Base-by-base conservation (phyloP, 2,888 invertebrate genomes). In the Vesta saturnalis region DNA sequence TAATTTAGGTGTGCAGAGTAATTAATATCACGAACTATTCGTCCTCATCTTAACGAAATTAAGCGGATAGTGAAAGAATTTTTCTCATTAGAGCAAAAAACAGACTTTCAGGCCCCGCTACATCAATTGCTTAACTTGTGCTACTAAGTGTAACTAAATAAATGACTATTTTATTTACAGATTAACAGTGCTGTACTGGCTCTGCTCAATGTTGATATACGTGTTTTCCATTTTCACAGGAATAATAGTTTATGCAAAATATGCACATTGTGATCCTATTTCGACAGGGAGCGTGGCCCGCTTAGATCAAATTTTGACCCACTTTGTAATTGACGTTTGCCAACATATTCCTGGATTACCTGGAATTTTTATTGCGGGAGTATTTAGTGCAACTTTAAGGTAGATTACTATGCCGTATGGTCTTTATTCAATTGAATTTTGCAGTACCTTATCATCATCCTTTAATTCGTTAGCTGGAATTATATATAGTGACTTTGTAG, bases 281-380 rank as follows among this genome's bases (percentile, higher is more conserved):
- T 78, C 85, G n/a, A 85, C 89, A 1, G 86, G 87, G 55, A 86
- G 85, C 74, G 87, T 89, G 30, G 83, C 85, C 47, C 87, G 85
- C 77, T 85, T 86, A 74, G 89, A 89, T 77, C 87, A 89, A 66
- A 68, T 82, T 14, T 85, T 93, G 1, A 92, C 93, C 0, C 89
- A 89, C 75, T 93, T 91, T 77, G 87, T 93, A 2, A 90, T 92
- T 86, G 90, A 91, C 74, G 84, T 90, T 12, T 87, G 91, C 0
- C 83, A 85, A 1, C 83, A 87, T 79, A 86, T 91, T 76, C 90
- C 90, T 15, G 92, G 93, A 0, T 85, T 93, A 57, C 89, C 92
- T 21, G 93, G 93, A 1, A 85, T 93, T 47, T 93, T 94, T 75
- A 87, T 92, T 1, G 91, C 93, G 21, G 90, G 92, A 19, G 86